These are phyloP conservation scores for Morinoia aosen DNA, from an alignment of 2,888 invertebrate genomes.

Conservation along the genomic window DNA sequence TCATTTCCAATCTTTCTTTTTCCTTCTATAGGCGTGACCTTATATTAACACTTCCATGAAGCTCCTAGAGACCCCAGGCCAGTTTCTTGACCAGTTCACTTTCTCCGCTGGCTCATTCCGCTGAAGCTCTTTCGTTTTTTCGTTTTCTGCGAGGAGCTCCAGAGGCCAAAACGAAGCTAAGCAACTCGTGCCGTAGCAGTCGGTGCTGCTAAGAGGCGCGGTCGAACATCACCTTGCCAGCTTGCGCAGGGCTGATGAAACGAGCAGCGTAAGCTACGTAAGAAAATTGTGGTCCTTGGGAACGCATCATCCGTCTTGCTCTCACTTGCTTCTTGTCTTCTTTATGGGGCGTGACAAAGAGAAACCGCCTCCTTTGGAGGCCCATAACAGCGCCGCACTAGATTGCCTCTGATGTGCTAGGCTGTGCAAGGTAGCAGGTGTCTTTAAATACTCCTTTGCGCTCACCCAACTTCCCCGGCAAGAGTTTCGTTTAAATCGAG, in stretches of 20 bases:
- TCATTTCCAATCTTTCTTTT: no score
- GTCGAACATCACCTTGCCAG: not conserved
- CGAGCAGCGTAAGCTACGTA: not conserved
- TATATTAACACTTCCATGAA: no score
- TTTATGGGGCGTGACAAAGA: conserved; percentile 51
- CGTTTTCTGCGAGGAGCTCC: not conserved
- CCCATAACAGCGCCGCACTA: not conserved
- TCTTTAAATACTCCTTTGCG: not conserved
- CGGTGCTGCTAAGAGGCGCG: not conserved
- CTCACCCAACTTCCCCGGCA: not conserved
- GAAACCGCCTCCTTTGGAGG: conserved; percentile 28
- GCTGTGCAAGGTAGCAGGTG: not conserved
- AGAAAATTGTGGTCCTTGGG: conserved; percentile 20
- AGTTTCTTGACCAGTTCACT: no score
- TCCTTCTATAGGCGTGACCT: no score
- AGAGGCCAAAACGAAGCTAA: not conserved
- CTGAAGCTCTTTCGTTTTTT: no score
- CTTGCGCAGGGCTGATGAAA: conserved; percentile 26
- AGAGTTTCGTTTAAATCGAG: not conserved
- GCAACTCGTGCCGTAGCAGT: not conserved
- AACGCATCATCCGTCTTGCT: conserved; percentile 44
- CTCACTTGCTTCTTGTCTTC: conserved; percentile 42
- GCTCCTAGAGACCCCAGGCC: no score
- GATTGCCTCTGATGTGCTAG: conserved; percentile 32
- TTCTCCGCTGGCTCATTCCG: no score